Conservation (phyloP, 92 coral and sea anemone species). For the Heteractis magnifica region DNA sequence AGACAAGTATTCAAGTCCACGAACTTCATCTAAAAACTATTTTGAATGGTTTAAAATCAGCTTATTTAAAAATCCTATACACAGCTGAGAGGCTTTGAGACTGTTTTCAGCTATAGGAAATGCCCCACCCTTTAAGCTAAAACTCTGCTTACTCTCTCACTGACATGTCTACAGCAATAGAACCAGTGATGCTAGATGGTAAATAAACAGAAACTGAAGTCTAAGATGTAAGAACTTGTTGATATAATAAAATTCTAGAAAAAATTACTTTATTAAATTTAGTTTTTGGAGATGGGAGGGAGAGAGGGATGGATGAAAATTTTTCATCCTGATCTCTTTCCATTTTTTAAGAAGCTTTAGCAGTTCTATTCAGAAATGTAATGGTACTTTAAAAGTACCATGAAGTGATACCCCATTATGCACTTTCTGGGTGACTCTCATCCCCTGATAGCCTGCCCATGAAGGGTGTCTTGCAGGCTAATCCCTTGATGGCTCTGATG, state of each 20-base stretch:
- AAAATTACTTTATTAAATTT: not conserved
- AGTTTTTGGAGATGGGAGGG: not conserved
- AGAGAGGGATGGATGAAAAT: too few relatives aligned
- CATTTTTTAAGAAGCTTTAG: not conserved
- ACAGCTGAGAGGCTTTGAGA: not conserved
- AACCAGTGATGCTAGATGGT: not conserved
- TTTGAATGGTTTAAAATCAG: not conserved
- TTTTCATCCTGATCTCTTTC: not conserved
- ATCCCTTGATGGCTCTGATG: too few relatives aligned
- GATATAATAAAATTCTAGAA: not conserved
- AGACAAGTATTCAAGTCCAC: not conserved
- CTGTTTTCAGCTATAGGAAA: conserved; percentile 5
- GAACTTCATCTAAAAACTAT: not conserved
- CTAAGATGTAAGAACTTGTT: too few relatives aligned
- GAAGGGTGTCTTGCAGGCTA: too few relatives aligned
- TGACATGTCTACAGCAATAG: not conserved
- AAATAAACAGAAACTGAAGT: not conserved
- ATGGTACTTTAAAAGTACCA: not conserved
- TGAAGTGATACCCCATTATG: not conserved
- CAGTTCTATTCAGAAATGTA: not conserved
- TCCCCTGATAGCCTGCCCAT: not conserved
- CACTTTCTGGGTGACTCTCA: not conserved
- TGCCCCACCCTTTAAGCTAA: conserved; percentile 1
- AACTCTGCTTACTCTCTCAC: not conserved
- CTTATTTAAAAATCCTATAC: not conserved